These are phyloP conservation scores for Chaitophorus viminalis DNA, from an alignment of 2,888 invertebrate species.

Conservation along the genomic window DNA sequence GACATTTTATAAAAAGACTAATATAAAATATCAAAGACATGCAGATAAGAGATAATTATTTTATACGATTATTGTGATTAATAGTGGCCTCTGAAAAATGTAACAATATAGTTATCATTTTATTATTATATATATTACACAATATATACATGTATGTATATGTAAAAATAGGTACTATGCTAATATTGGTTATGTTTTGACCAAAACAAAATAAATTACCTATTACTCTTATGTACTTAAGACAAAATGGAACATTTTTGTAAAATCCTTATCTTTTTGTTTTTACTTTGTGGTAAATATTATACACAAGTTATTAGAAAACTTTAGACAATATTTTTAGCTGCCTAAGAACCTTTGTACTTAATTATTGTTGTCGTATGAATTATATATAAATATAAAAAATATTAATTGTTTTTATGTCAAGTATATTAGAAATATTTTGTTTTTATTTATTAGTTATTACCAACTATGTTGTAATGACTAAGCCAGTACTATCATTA, in stretches of 20 bases:
- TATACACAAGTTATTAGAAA: slow-evolving; percentile 38
- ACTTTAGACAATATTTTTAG: slow-evolving; percentile 59
- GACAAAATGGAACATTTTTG: slow-evolving; percentile 21
- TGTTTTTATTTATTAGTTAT: slow-evolving; percentile 8
- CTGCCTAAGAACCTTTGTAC: slow-evolving; percentile 57
- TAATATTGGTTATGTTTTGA: not conserved
- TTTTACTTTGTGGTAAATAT: slow-evolving; percentile 12
- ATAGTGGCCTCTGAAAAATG: slow-evolving; percentile 13
- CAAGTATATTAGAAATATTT: slow-evolving; percentile 28
- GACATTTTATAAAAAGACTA: slow-evolving; percentile 11
- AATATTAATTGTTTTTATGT: slow-evolving; percentile 59
- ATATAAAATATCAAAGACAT: not conserved
- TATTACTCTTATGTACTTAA: slow-evolving; percentile 34
- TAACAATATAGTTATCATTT: slow-evolving; percentile 7
- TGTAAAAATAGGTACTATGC: not conserved
- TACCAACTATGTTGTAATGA: not conserved
- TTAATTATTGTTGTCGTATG: slow-evolving; percentile 54
- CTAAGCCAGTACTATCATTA: not conserved
- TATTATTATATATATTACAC: not conserved
- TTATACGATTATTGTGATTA: slow-evolving; percentile 40
- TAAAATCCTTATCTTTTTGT: slow-evolving; percentile 31
- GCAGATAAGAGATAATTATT: not conserved
- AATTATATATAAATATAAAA: slow-evolving; percentile 56
- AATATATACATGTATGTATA: not conserved
- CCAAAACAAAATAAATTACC: slow-evolving; percentile 21